phyloP scores from a whole-genome alignment of 2,797 vertebrate genomes.

The Huso huso region DNA sequence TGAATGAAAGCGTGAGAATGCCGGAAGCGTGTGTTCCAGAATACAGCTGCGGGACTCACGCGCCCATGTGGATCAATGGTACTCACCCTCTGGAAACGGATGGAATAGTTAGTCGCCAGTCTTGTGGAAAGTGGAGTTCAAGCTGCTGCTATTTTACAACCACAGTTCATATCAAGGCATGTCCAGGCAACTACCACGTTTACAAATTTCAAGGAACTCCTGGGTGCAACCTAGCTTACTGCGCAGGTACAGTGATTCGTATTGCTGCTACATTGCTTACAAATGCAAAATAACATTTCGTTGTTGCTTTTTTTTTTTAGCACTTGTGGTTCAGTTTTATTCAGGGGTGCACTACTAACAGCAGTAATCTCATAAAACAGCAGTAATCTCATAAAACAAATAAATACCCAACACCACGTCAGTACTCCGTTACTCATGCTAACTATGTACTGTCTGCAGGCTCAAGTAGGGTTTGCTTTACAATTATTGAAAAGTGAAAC shows the following conservation, averaged over 20 bases:
- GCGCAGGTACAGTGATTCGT: slow-evolving; percentile 27
- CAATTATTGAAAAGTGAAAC: too few relatives aligned
- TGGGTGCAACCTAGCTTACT: slow-evolving; percentile 27
- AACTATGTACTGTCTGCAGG: too few relatives aligned
- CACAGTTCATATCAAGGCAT: slow-evolving; percentile 35
- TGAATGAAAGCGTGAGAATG: slow-evolving; percentile 32
- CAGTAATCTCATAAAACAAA: too few relatives aligned
- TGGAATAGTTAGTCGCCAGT: slow-evolving; percentile 28
- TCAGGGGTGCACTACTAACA: too few relatives aligned
- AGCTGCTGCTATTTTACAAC: slow-evolving; percentile 30
- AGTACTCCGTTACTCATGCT: too few relatives aligned
- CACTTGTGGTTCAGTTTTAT: too few relatives aligned
- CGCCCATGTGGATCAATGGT: slow-evolving; percentile 38
- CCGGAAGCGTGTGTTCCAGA: slow-evolving; percentile 24
- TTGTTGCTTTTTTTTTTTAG: too few relatives aligned
- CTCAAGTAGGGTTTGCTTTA: too few relatives aligned
- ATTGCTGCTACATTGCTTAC: too few relatives aligned
- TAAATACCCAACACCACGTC: too few relatives aligned
- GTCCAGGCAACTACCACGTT: slow-evolving; percentile 26
- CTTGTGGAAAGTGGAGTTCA: slow-evolving; percentile 28
- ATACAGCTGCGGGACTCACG: slow-evolving; percentile 25
- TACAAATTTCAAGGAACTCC: slow-evolving; percentile 25
- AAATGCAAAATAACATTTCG: too few relatives aligned
- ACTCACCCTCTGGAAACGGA: slow-evolving; percentile 21
- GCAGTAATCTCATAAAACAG: too few relatives aligned